These are phyloP conservation scores for Elysia crispata DNA, from an alignment of 2,888 invertebrate species.

Conservation along the genomic window DNA sequence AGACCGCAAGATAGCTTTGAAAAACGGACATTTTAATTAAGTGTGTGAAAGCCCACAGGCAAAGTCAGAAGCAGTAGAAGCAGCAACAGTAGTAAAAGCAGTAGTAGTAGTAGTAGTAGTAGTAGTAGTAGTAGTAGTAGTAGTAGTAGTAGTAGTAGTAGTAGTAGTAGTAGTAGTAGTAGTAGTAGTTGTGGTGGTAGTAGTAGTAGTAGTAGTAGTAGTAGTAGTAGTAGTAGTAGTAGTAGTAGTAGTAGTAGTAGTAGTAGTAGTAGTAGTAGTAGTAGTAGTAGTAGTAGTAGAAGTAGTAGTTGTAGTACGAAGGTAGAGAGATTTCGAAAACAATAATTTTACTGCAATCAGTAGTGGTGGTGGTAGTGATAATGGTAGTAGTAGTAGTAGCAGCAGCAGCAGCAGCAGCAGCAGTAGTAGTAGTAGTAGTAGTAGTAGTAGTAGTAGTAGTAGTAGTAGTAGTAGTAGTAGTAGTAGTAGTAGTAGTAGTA, in stretches of 20 bases:
- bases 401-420: neutral
- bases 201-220: constrained; percentile 9
- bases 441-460: constrained; percentile 1
- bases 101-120: too few relatives aligned
- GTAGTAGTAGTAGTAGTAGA: too few relatives aligned
- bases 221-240: neutral
- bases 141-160: neutral
- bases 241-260: too few relatives aligned
- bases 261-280: too few relatives aligned
- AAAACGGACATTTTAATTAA: too few relatives aligned
- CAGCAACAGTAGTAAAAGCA: too few relatives aligned
- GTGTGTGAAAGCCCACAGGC: too few relatives aligned
- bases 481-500: constrained; percentile 4
- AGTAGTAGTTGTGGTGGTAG: neutral
- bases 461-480: neutral
- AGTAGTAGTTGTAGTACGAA: neutral
- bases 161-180: constrained; percentile 1
- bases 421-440: constrained; percentile 3
- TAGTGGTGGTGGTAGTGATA: neutral
- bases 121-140: neutral
- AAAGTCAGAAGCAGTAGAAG: too few relatives aligned
- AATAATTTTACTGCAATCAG: too few relatives aligned
- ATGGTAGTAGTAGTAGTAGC: neutral
- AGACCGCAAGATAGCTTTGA: too few relatives aligned
- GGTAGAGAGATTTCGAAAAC: too few relatives aligned